Conservation (phyloP, 2,113 vertebrate species). For the Neofelis nebulosa region DNA sequence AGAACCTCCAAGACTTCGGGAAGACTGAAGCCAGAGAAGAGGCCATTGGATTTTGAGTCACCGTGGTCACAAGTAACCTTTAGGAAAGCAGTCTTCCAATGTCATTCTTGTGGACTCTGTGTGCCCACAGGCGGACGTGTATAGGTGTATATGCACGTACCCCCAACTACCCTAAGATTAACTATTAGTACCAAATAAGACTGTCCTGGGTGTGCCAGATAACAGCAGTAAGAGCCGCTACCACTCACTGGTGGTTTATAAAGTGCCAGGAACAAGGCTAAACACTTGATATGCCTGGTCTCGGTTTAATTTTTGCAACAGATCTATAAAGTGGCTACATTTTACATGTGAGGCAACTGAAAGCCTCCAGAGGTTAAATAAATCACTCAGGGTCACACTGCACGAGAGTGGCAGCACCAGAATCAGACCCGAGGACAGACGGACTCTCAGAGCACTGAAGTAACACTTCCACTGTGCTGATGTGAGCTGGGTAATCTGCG, state of each 20-base stretch:
- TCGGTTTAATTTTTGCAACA: background rate
- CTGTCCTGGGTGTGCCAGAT: background rate
- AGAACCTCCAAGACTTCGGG: constrained; percentile 12
- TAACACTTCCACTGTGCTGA: background rate
- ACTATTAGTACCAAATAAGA: background rate
- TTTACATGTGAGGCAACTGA: background rate
- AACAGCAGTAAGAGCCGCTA: background rate
- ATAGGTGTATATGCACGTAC: background rate
- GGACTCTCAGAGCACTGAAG: background rate
- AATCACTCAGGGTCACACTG: background rate
- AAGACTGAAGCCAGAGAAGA: background rate
- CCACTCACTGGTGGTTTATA: background rate
- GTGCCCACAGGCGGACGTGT: background rate
- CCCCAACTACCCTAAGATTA: background rate
- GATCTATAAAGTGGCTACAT: background rate
- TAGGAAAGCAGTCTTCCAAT: background rate
- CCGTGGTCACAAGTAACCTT: background rate
- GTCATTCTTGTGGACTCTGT: background rate
- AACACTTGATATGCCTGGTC: background rate
- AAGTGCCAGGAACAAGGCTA: background rate
- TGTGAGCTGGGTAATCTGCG: background rate
- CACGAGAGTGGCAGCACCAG: background rate
- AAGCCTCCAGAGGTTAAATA: background rate
- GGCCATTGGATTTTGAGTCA: background rate
- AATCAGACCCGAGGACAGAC: background rate